phyloP scores from a whole-genome alignment of 2,113 vertebrate species.

The Epinephelus fuscoguttatus region DNA sequence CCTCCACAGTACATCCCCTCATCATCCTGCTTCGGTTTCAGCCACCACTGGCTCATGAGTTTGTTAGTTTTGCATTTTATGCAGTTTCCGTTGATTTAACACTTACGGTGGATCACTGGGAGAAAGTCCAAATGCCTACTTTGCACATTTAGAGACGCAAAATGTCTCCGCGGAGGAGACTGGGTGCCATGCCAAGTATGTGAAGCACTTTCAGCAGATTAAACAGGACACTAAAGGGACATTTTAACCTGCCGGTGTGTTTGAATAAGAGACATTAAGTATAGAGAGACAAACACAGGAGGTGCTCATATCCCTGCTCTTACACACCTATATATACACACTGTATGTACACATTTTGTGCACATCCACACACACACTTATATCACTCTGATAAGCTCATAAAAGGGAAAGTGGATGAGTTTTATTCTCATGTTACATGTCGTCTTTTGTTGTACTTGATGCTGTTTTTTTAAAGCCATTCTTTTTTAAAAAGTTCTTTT shows the following conservation, averaged over 20 bases:
- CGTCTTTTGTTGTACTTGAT: slow-evolving; percentile 50
- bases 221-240: slow-evolving; percentile 42
- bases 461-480: slow-evolving; percentile 51
- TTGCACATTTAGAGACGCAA: slow-evolving; percentile 68
- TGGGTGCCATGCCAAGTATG: slow-evolving; percentile 52
- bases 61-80: slow-evolving; percentile 13
- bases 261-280: slow-evolving; percentile 39
- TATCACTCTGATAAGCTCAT: slow-evolving; percentile 49
- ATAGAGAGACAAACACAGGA: slow-evolving; percentile 7
- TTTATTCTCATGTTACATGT: slow-evolving; percentile 60
- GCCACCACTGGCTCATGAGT: slow-evolving; percentile 16
- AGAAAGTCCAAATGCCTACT: slow-evolving; percentile 48
- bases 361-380: slow-evolving; percentile 33
- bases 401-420: slow-evolving; percentile 32
- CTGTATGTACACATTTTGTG: slow-evolving; percentile 33
- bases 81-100: slow-evolving; percentile 41
- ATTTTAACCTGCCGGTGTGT: slow-evolving; percentile 38
- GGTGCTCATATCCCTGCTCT: slow-evolving; percentile 45
- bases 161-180: slow-evolving; percentile 52
- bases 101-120: slow-evolving; percentile 43
- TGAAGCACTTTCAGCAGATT: slow-evolving; percentile 65
- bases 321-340: slow-evolving; percentile 31
- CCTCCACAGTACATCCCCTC: slow-evolving; percentile 16
- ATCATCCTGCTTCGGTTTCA: slow-evolving; percentile 31
- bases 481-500: slow-evolving; percentile 70